These are phyloP conservation scores for Orthonyx spaldingii DNA, from an alignment of 2,113 vertebrate species.

Conservation along the genomic window DNA sequence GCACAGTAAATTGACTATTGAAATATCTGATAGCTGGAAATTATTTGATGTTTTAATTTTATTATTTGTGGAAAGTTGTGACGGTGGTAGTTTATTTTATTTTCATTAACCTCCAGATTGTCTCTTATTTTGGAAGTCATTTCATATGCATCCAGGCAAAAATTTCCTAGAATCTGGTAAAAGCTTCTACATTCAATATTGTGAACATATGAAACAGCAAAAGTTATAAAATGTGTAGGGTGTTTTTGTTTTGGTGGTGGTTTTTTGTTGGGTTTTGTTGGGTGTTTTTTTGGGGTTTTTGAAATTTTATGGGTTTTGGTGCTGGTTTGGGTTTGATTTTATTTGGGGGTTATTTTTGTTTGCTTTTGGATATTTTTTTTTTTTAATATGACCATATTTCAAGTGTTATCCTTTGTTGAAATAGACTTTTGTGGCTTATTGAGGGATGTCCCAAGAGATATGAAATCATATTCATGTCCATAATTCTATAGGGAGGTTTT, in stretches of 20 bases:
- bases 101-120: slow-evolving; percentile 54
- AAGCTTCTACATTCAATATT: background rate
- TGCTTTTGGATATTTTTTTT: background rate
- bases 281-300: background rate
- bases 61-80: slow-evolving; percentile 56
- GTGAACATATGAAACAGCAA: background rate
- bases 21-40: slow-evolving; percentile 60
- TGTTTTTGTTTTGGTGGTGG: background rate
- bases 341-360: too few relatives aligned
- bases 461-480: background rate
- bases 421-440: background rate
- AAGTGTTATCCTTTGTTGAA: slow-evolving; percentile 18
- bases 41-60: slow-evolving; percentile 61
- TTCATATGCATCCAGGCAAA: slow-evolving; percentile 50
- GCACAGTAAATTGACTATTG: slow-evolving; percentile 25
- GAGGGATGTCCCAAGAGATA: background rate
- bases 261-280: background rate
- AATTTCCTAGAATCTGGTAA: slow-evolving; percentile 49
- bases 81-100: slow-evolving; percentile 17
- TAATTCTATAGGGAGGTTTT: background rate
- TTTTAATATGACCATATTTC: background rate
- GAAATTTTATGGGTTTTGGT: background rate
- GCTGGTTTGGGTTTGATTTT: background rate
- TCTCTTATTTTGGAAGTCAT: slow-evolving; percentile 42
- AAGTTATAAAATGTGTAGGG: background rate